A percentile compares a stretch with the other conserved stretches of the same genome.
phyloP scores from a whole-genome alignment of 2,888 invertebrate species.

The Octodonta nipae region DNA sequence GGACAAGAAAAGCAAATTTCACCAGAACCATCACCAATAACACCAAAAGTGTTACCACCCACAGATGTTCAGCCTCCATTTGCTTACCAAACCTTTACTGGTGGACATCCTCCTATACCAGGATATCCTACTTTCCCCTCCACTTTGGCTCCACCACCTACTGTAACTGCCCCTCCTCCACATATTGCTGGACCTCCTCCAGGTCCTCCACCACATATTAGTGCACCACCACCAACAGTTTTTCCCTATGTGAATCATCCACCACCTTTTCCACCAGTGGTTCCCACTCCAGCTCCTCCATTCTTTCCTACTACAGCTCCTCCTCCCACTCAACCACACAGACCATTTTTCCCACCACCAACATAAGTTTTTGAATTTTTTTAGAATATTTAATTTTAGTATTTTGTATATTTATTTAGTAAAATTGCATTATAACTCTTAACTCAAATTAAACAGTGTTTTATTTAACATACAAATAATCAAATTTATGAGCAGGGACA shows the following conservation, averaged over 20 bases:
- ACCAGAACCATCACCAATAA: constrained; percentile 14
- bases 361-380: too few relatives aligned
- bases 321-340: constrained; percentile 29
- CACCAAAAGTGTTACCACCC: constrained; percentile 23
- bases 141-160: constrained; percentile 12
- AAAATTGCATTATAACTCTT: too few relatives aligned
- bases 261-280: constrained; percentile 33
- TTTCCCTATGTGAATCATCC: constrained; percentile 29
- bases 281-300: constrained; percentile 32
- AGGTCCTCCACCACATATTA: constrained; percentile 35
- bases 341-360: constrained; percentile 28
- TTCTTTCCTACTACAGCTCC: constrained; percentile 31
- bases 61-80: constrained; percentile 24
- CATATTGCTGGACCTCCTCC: constrained; percentile 35
- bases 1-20: constrained; percentile 40
- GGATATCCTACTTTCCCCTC: constrained; percentile 1
- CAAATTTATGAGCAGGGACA: too few relatives aligned
- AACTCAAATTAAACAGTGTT: too few relatives aligned
- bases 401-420: too few relatives aligned
- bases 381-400: too few relatives aligned
- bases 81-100: constrained; percentile 29
- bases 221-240: constrained; percentile 27
- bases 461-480: too few relatives aligned
- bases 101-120: constrained; percentile 24
- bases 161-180: constrained; percentile 14